These are phyloP conservation scores for Guaruba guarouba DNA, from an alignment of 2,113 vertebrate species.

Conservation along the genomic window DNA sequence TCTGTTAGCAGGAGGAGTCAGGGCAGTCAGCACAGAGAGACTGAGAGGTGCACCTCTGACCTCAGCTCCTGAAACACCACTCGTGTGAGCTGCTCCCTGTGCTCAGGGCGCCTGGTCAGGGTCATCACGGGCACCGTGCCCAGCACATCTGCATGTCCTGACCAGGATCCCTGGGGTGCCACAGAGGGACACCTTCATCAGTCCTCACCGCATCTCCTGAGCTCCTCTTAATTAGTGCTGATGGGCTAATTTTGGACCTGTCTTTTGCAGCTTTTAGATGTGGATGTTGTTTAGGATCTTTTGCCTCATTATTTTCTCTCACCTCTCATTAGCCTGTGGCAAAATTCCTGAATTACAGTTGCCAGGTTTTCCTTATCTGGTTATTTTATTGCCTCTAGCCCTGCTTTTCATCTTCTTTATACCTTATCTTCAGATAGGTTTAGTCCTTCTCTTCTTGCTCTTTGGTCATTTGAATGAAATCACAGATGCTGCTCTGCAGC, in stretches of 20 bases:
- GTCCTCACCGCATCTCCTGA: not conserved
- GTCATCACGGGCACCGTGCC: not conserved
- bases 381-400: not conserved
- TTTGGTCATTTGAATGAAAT: not conserved
- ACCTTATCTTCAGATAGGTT: not conserved
- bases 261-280: not conserved
- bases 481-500: not conserved
- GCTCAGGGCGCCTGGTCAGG: not conserved
- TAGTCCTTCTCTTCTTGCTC: not conserved
- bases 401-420: not conserved
- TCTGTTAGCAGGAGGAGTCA: not conserved
- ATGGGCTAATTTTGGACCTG: not conserved
- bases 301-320: conserved; percentile 26
- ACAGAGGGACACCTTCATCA: not conserved
- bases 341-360: conserved; percentile 37
- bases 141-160: fast-evolving
- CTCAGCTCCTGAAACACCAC: not conserved
- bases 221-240: not conserved
- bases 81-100: not conserved
- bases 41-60: not conserved
- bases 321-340: not conserved
- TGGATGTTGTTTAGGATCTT: not conserved
- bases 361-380: conserved; percentile 13
- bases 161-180: not conserved
- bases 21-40: not conserved